These are phyloP conservation scores for Eupsilia transversa DNA, from an alignment of 2,888 invertebrate genomes.

Conservation along the genomic window DNA sequence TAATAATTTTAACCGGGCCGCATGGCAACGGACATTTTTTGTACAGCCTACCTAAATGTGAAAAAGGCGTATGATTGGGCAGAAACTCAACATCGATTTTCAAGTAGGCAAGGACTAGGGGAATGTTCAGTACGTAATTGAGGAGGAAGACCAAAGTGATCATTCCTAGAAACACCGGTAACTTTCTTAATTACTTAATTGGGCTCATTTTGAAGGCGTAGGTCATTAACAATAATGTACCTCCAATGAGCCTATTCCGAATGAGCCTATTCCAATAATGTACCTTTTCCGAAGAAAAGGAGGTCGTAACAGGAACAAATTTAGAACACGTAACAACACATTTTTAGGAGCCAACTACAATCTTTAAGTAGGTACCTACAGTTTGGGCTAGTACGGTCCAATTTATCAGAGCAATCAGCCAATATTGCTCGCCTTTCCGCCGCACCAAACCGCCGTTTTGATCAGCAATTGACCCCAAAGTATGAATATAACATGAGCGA, in stretches of 20 bases:
- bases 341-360: slow-evolving; percentile 14
- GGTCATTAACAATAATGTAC: not conserved
- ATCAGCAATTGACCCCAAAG: slow-evolving; percentile 65
- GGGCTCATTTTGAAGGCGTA: not conserved
- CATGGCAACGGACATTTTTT: slow-evolving; percentile 11
- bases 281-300: not conserved
- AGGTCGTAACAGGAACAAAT: not conserved
- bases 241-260: no score
- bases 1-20: slow-evolving; percentile 22
- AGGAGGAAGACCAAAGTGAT: not conserved
- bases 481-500: slow-evolving; percentile 65
- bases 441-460: slow-evolving; percentile 52
- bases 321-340: slow-evolving; percentile 4
- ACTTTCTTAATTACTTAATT: slow-evolving; percentile 21
- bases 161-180: not conserved
- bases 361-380: not conserved
- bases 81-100: slow-evolving; percentile 19
- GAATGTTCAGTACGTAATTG: not conserved
- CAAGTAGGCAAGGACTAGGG: not conserved
- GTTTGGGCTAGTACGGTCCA: slow-evolving; percentile 4
- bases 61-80: slow-evolving; percentile 8
- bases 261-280: no score
- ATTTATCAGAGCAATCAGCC: slow-evolving; percentile 55
- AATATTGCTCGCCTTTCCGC: slow-evolving; percentile 47
- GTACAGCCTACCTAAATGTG: not conserved